Base-by-base conservation (phyloP, 1,140 invertebrate genomes). In the Lordiphosa stackelbergi region DNA sequence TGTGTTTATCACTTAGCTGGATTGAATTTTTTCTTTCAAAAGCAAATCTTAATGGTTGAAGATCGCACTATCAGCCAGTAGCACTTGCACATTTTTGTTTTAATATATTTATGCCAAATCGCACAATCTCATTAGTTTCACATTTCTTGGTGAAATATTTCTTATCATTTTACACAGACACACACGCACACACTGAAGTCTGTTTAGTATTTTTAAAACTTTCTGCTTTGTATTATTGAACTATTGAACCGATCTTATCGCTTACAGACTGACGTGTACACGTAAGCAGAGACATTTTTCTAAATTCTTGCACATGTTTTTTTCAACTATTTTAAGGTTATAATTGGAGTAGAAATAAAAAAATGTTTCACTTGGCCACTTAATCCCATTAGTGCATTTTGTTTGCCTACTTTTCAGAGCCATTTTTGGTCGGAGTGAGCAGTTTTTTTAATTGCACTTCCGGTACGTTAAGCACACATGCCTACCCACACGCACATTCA, bases 191-290 rank as follows among this genome's bases (percentile, higher is more conserved):
- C 28, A 31, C 7, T 31, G 28, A 31, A 31, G 7, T 31, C 49
- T 34, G 24, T 52, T 43, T 51, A 36, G 19, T 60, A 53, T 59
- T 53, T 43, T 8, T 28, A 56, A 49, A 58, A 58, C 40, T 58
- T 43, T 37, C 43, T 13, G 43, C 43, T 31, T 31, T 31, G 16
- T 3, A 41, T 37, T 73, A 54, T 57, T 74, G 74, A 81, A 74
- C 75, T 71, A 28, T 54, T 79, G 75, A 79, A 69, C 74, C 61
- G 45, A 60, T 62, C 56, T 70, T 79, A 81, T 78, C 73, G 12
- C n/a, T 22, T 38, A 8, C 37, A 31, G 68, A 64, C 60, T 64
- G 54, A 59, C 49, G 58, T 40, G 10, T 34, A 47, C 47, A 43
- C 31, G 41, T 61, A 45, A 37, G 47, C 57, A 35, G 55, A 41